Percentiles rank a stretch among this genome's conserved stretches.
These are phyloP conservation scores for Diplosoma virens DNA, from an alignment of 23 tunicate species.

Conservation along the genomic window DNA sequence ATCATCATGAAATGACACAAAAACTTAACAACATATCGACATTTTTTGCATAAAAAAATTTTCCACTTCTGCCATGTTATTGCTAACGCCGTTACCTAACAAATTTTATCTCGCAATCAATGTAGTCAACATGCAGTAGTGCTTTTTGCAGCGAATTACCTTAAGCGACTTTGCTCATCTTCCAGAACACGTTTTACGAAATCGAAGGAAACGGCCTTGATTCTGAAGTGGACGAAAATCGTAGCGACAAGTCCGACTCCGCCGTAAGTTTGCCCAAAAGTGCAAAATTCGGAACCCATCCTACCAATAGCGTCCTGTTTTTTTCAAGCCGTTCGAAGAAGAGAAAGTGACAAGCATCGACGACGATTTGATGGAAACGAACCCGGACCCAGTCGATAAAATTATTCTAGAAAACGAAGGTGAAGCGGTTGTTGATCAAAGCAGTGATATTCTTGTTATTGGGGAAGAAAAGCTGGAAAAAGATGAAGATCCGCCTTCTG, in stretches of 20 bases:
- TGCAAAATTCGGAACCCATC: too few relatives aligned
- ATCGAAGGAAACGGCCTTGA: constrained; percentile 32
- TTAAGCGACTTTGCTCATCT: too few relatives aligned
- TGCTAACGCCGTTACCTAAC: too few relatives aligned
- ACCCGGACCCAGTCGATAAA: not conserved
- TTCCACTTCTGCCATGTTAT: too few relatives aligned
- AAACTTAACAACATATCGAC: too few relatives aligned
- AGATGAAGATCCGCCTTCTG: not conserved
- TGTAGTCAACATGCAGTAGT: too few relatives aligned
- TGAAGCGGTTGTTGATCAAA: constrained; percentile 26
- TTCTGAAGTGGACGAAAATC: constrained; percentile 20
- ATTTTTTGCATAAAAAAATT: too few relatives aligned
- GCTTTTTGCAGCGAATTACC: too few relatives aligned
- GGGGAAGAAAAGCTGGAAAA: not conserved
- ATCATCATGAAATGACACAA: too few relatives aligned
- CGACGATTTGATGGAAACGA: constrained; percentile 22
- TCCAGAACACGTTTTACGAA: constrained; percentile 20
- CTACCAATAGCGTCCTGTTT: not conserved
- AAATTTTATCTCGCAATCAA: too few relatives aligned
- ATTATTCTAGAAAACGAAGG: not conserved
- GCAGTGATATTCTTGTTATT: constrained; percentile 28
- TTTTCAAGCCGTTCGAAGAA: constrained; percentile 66
- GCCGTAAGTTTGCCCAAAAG: constrained; percentile 4
- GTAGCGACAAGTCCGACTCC: not conserved
- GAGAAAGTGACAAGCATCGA: constrained; percentile 79